phyloP scores from a whole-genome alignment of 2,797 vertebrate species.

The Ceryle rudis region DNA sequence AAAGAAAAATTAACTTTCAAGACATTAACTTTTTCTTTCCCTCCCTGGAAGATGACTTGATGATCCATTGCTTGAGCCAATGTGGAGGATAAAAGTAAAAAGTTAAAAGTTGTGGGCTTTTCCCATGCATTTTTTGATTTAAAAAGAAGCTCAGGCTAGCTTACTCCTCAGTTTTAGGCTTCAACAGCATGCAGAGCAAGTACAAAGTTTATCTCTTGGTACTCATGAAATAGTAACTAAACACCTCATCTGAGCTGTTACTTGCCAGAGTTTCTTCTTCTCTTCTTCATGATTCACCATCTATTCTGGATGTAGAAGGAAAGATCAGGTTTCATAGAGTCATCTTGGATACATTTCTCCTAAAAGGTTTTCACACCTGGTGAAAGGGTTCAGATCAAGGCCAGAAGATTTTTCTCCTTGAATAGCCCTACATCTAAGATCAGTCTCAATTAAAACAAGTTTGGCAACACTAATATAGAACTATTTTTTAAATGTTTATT shows the following conservation, averaged over 20 bases:
- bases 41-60: neutral
- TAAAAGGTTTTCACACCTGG: neutral
- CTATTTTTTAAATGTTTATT: neutral
- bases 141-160: neutral
- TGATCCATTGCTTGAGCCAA: neutral
- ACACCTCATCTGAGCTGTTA: neutral
- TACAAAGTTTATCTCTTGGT: neutral
- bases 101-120: neutral
- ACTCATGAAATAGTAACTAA: neutral
- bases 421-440: neutral
- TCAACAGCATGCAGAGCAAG: neutral
- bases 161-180: neutral
- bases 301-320: accelerated
- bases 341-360: neutral
- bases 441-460: neutral
- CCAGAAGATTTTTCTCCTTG: neutral
- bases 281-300: neutral
- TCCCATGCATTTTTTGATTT: neutral
- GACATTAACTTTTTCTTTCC: accelerated
- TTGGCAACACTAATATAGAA: neutral
- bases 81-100: neutral
- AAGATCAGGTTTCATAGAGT: neutral
- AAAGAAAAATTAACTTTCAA: neutral
- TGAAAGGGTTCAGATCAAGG: neutral
- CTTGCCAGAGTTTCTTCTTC: neutral